A percentile compares a stretch with the other conserved stretches of the same genome.
Conservation (phyloP, 1,140 invertebrate genomes). For the Bradynema listronoti region DNA sequence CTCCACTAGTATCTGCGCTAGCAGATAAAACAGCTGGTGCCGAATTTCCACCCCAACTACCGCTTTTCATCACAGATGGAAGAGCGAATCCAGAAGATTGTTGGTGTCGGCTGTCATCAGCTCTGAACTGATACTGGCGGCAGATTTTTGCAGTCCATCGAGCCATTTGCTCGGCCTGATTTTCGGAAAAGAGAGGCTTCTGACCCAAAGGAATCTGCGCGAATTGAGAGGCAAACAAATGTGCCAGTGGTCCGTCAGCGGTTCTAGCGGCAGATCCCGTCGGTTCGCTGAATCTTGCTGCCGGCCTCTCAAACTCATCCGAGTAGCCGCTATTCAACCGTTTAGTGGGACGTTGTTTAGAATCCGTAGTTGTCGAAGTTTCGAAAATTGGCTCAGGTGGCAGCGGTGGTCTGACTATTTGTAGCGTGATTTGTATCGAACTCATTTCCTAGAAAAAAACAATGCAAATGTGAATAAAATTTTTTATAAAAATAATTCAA, state of each 20-base stretch:
- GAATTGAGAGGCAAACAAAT: background rate
- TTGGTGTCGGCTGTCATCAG: background rate
- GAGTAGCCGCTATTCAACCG: no score
- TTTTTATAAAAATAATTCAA: background rate
- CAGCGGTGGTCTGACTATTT: conserved; percentile 36
- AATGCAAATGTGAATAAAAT: background rate
- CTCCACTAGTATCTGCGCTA: background rate
- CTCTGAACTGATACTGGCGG: background rate
- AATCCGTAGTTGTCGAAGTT: conserved; percentile 4
- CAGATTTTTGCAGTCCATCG: conserved; percentile 5
- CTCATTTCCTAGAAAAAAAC: conserved; percentile 10
- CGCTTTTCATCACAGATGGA: conserved; percentile 48
- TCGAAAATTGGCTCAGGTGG: conserved; percentile 3
- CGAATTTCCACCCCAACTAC: conserved; percentile 53
- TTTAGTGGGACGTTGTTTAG: no score
- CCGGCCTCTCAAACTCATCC: no score
- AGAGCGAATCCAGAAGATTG: background rate
- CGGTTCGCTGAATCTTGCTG: no score
- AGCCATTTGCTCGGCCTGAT: conserved; percentile 1
- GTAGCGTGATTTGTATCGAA: conserved; percentile 32
- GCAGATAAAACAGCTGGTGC: conserved; percentile 23
- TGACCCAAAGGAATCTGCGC: background rate
- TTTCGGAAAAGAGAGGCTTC: background rate
- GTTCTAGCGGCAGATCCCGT: no score
- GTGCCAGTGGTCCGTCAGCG: no score